Conservation (phyloP, 2,113 vertebrate species). For the Prinia subflava region DNA sequence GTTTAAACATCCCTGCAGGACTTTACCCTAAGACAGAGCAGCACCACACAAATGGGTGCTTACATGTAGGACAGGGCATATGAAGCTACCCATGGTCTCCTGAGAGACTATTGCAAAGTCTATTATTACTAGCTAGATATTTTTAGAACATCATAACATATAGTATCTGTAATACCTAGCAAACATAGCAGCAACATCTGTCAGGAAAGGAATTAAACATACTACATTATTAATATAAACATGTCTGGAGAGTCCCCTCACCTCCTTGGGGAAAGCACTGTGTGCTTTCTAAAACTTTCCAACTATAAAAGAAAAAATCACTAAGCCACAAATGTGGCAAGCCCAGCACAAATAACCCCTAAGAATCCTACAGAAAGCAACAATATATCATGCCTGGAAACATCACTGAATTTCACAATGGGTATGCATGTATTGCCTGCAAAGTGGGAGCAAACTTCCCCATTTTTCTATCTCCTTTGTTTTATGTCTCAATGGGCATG, state of each 20-base stretch:
- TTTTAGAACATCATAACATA: not conserved
- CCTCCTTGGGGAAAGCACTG: not conserved
- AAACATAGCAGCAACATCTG: not conserved
- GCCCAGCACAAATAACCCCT: not conserved
- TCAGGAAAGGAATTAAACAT: not conserved
- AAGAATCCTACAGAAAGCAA: not conserved
- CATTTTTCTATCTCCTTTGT: not conserved
- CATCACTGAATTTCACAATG: not conserved
- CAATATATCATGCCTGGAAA: not conserved
- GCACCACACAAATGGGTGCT: not conserved
- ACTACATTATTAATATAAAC: not conserved
- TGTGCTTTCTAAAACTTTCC: not conserved
- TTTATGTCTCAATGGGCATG: not conserved
- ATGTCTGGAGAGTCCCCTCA: not conserved
- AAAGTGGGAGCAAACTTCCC: not conserved
- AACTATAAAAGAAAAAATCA: not conserved
- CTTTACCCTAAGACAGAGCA: not conserved
- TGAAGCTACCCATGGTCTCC: not conserved
- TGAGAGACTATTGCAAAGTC: not conserved
- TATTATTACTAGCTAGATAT: not conserved
- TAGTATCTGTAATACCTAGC: not conserved
- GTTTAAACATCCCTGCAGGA: not conserved
- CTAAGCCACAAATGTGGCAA: not conserved
- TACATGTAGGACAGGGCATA: not conserved
- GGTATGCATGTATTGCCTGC: not conserved